Evolutionary conservation across 2,888 invertebrate genomes (phyloP).

Genomic region (Pollenia griseotomentosa): DNA sequence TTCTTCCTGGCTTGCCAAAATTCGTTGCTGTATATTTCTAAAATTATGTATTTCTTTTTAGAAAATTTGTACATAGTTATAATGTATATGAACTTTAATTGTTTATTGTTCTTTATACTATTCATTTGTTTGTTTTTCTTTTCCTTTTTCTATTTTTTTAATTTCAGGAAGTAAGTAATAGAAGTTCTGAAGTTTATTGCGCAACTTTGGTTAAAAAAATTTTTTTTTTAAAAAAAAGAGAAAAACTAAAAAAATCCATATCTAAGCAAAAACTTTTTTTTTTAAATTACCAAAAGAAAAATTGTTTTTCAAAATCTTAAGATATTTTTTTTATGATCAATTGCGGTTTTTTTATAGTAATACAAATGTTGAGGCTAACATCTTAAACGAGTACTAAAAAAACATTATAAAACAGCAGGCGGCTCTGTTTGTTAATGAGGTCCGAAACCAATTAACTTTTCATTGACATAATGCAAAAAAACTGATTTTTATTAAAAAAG

Average conservation of each 20-base stretch:
- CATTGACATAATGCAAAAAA: no score
- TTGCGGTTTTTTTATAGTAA: no score
- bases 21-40: conserved; percentile 38
- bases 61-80: background rate
- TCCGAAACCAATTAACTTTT: no score
- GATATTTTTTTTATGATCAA: background rate
- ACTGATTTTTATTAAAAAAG: no score
- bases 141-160: conserved; percentile 80
- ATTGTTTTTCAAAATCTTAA: conserved; percentile 7
- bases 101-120: conserved; percentile 48
- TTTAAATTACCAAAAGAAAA: conserved; percentile 30
- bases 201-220: conserved; percentile 74
- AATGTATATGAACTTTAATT: conserved; percentile 14
- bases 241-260: conserved; percentile 62
- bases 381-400: no score
- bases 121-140: conserved; percentile 73
- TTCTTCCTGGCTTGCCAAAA: conserved; percentile 57
- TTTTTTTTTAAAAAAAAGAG: conserved; percentile 73
- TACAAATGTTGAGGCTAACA: no score
- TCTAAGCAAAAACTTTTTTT: conserved; percentile 71
- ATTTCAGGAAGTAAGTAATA: conserved; percentile 84
- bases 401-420: no score
- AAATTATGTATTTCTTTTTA: conserved; percentile 1
- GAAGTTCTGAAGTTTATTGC: conserved; percentile 74
- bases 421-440: no score